phyloP scores from a whole-genome alignment of 2,888 invertebrate species.

The Sesamia inferens region DNA sequence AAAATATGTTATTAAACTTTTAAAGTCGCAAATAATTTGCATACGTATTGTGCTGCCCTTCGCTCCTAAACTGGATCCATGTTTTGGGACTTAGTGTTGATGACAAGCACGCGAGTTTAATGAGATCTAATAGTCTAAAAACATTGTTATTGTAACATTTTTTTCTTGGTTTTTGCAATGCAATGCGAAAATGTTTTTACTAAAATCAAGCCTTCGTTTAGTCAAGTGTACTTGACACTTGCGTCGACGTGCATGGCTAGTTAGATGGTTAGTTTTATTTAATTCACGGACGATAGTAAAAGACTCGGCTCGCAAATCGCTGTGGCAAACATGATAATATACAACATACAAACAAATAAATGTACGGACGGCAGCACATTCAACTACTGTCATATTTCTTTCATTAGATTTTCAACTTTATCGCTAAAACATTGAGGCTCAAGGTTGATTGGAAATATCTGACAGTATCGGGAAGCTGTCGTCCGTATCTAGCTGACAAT shows the following conservation, averaged over 20 bases:
- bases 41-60: slow-evolving; percentile 45
- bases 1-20: slow-evolving; percentile 53
- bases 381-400: too few relatives aligned
- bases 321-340: slow-evolving; percentile 22
- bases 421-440: too few relatives aligned
- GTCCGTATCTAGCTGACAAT: slow-evolving; percentile 19
- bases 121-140: slow-evolving; percentile 5
- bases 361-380: not conserved
- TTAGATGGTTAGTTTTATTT: not conserved
- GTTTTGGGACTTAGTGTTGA: slow-evolving; percentile 7
- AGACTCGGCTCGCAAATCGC: slow-evolving; percentile 56
- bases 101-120: slow-evolving; percentile 11
- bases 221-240: not conserved
- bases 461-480: too few relatives aligned
- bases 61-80: slow-evolving; percentile 31
- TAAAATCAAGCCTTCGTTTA: not conserved
- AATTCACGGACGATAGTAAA: slow-evolving; percentile 15
- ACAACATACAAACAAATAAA: slow-evolving; percentile 25
- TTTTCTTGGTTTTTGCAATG: not conserved
- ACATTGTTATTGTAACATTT: not conserved
- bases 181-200: not conserved
- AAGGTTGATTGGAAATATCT: too few relatives aligned
- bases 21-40: slow-evolving; percentile 59
- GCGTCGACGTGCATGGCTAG: too few relatives aligned
- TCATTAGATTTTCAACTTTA: too few relatives aligned